Conservation (phyloP, 2,888 invertebrate genomes). For the Gortyna flavago region DNA sequence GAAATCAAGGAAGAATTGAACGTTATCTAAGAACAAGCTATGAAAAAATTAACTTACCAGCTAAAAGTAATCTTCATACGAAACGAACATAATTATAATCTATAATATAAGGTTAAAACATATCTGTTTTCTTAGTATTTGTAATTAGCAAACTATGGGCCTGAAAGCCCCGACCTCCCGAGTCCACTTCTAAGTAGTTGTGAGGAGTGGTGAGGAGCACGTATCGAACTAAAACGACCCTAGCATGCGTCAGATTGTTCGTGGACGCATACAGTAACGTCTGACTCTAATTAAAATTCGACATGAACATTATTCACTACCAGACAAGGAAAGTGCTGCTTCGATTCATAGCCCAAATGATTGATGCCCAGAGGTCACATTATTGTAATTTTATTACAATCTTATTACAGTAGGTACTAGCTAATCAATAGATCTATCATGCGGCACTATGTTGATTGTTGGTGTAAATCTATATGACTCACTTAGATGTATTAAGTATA, state of each 20-base stretch:
- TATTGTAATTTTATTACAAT: conserved; percentile 42
- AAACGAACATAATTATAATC: conserved; percentile 1
- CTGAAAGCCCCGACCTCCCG: neutral
- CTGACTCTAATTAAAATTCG: conserved; percentile 53
- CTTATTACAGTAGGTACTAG: conserved; percentile 12
- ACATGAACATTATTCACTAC: conserved; percentile 21
- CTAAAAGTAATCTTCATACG: neutral
- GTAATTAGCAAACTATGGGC: neutral
- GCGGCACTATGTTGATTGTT: conserved; percentile 2
- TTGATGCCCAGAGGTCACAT: conserved; percentile 31
- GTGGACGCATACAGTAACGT: conserved; percentile 10
- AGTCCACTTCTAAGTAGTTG: neutral
- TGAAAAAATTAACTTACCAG: conserved; percentile 10
- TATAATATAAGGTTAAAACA: neutral
- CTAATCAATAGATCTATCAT: conserved; percentile 20
- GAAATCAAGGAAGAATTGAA: neutral
- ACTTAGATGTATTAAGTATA: neutral
- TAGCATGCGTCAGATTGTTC: conserved; percentile 33
- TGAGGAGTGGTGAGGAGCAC: neutral
- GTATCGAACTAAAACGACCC: conserved; percentile 13
- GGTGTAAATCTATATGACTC: conserved; percentile 25
- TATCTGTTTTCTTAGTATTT: neutral
- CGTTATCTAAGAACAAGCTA: neutral
- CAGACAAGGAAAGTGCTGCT: conserved; percentile 46
- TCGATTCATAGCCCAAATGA: conserved; percentile 28